Evolutionary conservation across 2,113 vertebrate species (phyloP).

Genomic region (Cricetomys ansorgei): DNA sequence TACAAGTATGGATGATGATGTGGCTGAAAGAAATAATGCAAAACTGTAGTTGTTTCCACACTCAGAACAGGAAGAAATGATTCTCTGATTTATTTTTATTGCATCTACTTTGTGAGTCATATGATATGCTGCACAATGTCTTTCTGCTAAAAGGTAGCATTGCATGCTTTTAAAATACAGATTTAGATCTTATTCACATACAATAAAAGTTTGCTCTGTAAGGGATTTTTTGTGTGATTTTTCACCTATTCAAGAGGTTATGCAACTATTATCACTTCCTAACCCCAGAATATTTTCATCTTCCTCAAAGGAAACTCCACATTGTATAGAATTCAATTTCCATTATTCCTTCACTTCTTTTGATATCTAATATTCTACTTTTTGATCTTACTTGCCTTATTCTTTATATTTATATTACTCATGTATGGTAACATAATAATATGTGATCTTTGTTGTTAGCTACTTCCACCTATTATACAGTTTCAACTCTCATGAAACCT

Average conservation of each 20-base stretch:
- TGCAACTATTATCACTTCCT: neutral
- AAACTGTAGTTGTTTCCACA: neutral
- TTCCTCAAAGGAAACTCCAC: neutral
- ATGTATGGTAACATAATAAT: neutral
- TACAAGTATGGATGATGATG: neutral
- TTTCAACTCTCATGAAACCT: neutral
- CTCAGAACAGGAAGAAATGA: neutral
- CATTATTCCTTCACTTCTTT: neutral
- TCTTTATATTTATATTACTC: neutral
- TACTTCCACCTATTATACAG: neutral
- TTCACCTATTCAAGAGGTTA: neutral
- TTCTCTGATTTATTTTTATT: neutral
- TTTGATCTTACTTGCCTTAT: neutral
- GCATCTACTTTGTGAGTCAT: neutral
- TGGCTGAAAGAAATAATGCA: neutral
- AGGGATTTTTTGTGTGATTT: neutral
- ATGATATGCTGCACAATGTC: neutral
- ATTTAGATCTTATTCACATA: neutral
- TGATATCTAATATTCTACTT: neutral
- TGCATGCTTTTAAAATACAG: neutral
- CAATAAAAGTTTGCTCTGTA: neutral
- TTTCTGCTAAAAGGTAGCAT: neutral
- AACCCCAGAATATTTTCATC: slow-evolving; percentile 9
- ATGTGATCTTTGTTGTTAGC: neutral
- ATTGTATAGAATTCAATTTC: neutral